Evolutionary conservation across 2,888 invertebrate genomes (phyloP), one percentile per base, ranked within the genome.

Genomic region (Anthophora plumipes): DNA sequence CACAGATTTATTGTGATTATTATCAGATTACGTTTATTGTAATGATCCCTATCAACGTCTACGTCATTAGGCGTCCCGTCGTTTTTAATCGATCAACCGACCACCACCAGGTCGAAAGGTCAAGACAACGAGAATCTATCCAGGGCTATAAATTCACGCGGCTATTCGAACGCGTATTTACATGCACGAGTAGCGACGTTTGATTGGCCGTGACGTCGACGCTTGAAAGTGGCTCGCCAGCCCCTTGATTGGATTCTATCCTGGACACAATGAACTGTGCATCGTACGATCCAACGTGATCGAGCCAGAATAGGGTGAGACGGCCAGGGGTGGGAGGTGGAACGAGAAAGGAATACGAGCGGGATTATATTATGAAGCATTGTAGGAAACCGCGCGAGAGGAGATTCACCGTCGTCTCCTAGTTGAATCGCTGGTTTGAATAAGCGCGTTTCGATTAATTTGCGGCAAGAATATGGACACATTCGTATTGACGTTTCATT

Each of bases 171-270:
- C 69, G 63, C 55, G 80, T 83, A 70, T 83, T 83, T 83, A 59
- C 81, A 81, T 81, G 83, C 61, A 67, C 68, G 68, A 71, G 81
- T 72, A 74, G 64, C 71, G 70, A 71, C 70, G 77, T 84, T 80
- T 82, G 85, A 85, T 85, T 84, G 80, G 75, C 81, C 85, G 81
- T 85, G 79, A 77, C 83, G 83, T 81, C 79, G 83, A 37, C 70
- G 83, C 77, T 85, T 77, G 83, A 77, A 81, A 85, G 85, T 85
- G 79, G 83, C 85, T 85, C 70, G 83, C 72, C 79, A 77, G 74
- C 71, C 85, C 83, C 83, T 85, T 85, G 85, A 85, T 85, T 85
- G 85, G 85, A 85, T 85, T 85, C 85, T 81, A 85, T 85, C 83
- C 75, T 77, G 81, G 75, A 80, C 83, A 85, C 85, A 85, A 85